Evolutionary conservation across 2,113 vertebrate genomes (phyloP), one percentile per base, ranked within the genome.

Genomic region (human): DNA sequence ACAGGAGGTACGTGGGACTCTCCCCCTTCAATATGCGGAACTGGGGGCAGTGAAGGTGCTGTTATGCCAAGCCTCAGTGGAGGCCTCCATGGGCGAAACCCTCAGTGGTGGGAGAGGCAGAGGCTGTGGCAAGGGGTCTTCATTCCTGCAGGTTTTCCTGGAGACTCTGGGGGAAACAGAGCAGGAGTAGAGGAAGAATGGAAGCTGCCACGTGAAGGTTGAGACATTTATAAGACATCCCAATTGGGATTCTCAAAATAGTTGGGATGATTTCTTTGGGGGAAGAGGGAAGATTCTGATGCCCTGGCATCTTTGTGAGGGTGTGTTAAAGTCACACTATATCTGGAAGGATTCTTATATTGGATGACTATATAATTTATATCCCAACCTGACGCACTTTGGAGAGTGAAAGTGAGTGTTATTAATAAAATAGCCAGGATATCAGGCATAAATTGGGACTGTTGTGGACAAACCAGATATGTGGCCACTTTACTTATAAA

Each of bases 241-340:
- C 9, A 17, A 6, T 5, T 10, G 68, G 80, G 35, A 86, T 83
- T 80, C 20, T 87, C 40, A 57, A 87, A 95, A 92, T 23, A 45
- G 30, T 30, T 78, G 38, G 43, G 38, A 27, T 79, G 7, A 35
- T 40, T 86, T 96, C 64, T 80, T 9, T 80, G 30, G 8, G 16
- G 61, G 27, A 64, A 32, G 61, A 64, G 27, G 61, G 66, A 82
- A 89, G 79, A n/a, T 82, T 73, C 48, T 68, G 73, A 86, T 32
- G 45, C 3, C 8, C 23, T 70, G 30, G 82, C 70, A 85, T 89
- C 14, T 80, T 96, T 22, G 61, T 16, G 3, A 70, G 22, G 22
- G 23, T 27, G 45, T 73, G 30, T 73, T 85, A 79, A 92, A 78
- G 32, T 92, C 64, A 85, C n/a, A 91, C n/a, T 55, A 30, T 76